Evolutionary conservation across 2,797 vertebrate genomes (phyloP).

Genomic region (Pelobates cultripes): DNA sequence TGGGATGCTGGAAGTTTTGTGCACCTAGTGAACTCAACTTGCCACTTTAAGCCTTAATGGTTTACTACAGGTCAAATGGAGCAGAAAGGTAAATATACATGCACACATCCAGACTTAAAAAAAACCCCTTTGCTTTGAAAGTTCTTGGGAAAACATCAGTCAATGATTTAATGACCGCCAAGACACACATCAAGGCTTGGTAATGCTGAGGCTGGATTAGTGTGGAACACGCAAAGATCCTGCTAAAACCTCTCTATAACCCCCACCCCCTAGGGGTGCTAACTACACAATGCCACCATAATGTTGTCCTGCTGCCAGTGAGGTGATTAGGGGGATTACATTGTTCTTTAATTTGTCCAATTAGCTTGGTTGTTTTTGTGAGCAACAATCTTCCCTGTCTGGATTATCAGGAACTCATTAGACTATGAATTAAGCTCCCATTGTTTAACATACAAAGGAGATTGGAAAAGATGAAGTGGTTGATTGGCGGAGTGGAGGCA

Average conservation of each 20-base stretch:
- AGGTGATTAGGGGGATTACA: conserved; percentile 1
- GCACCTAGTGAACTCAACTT: not conserved
- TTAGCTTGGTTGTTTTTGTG: conserved; percentile 20
- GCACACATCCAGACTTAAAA: no score
- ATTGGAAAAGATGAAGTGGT: conserved; percentile 1
- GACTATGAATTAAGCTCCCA: not conserved
- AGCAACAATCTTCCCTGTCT: not conserved
- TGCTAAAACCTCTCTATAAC: not conserved
- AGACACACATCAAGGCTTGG: not conserved
- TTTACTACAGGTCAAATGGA: not conserved
- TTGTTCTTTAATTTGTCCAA: conserved; percentile 17
- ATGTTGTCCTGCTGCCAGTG: conserved; percentile 3
- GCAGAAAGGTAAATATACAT: not conserved
- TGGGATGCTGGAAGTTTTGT: no score
- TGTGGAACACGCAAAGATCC: not conserved
- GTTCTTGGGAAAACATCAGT: not conserved
- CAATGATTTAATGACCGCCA: not conserved
- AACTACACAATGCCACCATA: conserved; percentile 2
- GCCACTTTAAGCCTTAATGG: not conserved
- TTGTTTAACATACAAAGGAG: not conserved
- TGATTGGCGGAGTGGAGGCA: not conserved
- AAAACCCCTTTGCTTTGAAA: not conserved
- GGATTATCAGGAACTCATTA: not conserved
- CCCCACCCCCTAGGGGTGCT: not conserved
- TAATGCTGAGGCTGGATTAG: not conserved